Base-by-base conservation (phyloP, 2,113 vertebrate species). In the Protobothrops mucrosquamatus region DNA sequence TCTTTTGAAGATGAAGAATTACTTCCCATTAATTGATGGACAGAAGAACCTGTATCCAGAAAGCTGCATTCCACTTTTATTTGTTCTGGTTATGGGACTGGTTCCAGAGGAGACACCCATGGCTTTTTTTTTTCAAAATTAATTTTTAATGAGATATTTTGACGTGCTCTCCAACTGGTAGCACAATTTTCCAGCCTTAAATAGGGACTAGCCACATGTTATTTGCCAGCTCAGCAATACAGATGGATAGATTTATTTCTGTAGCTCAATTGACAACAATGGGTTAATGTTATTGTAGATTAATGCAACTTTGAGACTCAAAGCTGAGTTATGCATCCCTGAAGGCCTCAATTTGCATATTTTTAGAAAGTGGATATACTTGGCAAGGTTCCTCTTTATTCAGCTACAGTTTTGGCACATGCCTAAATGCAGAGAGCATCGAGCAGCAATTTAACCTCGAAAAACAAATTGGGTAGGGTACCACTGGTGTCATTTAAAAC, bases 401-500 rank as follows among this genome's bases (percentile, higher is more conserved):
- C 94, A 96, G 92, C 95, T 92, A 54, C 87, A 69, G 43, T 90
- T 96, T 96, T 97, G 95, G 96, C 96, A 95, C 94, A 96, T 95
- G 89, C 91, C 93, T 57, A 87, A 94, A 88, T 94, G 94, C 74
- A 96, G 95, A 96, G 94, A 96, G 87, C 95, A 96, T 94, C 91
- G 39, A 94, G 57, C 74, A 96, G 89, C 91, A 95, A 96, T 95
- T 97, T 96, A 95, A 95, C 96, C 91, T 87, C 92, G 93, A 93
- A 95, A 96, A 96, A 96, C 96, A 96, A 96, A 96, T 97, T 96
- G 96, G 93, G 96, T 96, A 95, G 93, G 89, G 92, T 97, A 92
- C 88, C 92, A 59, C 46, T 95, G 93, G 87, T 95, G 54, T 96
- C 94, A 94, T 92, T 95, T 81, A 87, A 91, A 95, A 94, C 94